Evolutionary conservation across 2,888 invertebrate genomes (phyloP), one percentile per base, ranked within the genome.

Genomic region (Theodoxus fluviatilis): DNA sequence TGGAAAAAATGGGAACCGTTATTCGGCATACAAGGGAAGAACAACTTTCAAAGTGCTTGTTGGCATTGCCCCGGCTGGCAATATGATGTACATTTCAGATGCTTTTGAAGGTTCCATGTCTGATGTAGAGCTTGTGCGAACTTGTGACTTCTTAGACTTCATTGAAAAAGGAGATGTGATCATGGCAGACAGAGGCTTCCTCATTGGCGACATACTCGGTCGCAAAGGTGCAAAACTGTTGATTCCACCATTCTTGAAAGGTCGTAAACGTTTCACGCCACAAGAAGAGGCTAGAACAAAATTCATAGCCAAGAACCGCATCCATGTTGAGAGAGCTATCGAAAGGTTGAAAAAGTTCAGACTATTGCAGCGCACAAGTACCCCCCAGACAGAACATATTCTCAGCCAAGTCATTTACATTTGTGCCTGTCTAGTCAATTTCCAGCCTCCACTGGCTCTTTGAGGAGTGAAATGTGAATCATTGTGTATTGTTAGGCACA

Each of bases 11-110:
- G 65, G 65, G 15, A 43, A 65, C 25, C 2, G 37, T 6, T 65
- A 65, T 28, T 65, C 47, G 0, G 9, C 38, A 18, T 65, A 65
- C 40, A 65, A 65, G 40, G 65, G 38, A 35, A 37, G 31, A 25
- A 65, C 65, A 40, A 65, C 65, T 0, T 65, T 38, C 25, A 65
- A 37, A 65, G 65, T 65, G n/a, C 40, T 65, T 38, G 38, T 65
- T 65, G 65, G 38, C 1, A 40, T 65, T 37, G 65, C 65, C n/a
- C 65, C 65, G 40, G 40, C 37, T 40, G 38, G 43, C n/a, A 22
- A n/a, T 9, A 65, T 65, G n/a, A 33, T 35, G 22, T 65, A 25
- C 40, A 40, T 65, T 33, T 25, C 38, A 2, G 65, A 65, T 40
- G 40, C 43, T 3, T 65, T 40, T 40, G 47, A 65, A 40, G 65